These are phyloP conservation scores for Cyclina sinensis DNA, from an alignment of 1,140 invertebrate genomes.

Conservation along the genomic window DNA sequence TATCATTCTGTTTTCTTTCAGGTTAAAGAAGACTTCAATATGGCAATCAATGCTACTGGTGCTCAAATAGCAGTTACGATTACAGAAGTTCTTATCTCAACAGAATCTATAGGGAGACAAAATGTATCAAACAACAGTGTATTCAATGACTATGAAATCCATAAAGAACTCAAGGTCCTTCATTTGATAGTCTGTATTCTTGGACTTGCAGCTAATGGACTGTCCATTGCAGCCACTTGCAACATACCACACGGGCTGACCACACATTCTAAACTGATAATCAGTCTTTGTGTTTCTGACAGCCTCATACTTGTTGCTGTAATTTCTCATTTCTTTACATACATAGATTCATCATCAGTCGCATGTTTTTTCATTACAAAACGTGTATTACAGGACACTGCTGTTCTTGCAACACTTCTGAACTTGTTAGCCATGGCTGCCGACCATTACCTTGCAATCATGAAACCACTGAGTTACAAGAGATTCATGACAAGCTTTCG, in stretches of 20 bases:
- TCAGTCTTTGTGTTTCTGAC: conserved; percentile 77
- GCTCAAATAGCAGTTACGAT: too few species aligned
- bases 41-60: too few species aligned
- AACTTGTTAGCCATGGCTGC: conserved; percentile 90
- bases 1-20: too few species aligned
- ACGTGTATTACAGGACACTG: conserved; percentile 45
- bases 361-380: not conserved
- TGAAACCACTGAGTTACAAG: conserved; percentile 94
- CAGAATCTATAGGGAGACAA: too few species aligned
- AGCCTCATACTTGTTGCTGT: conserved; percentile 71
- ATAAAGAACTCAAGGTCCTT: not conserved
- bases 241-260: conserved; percentile 66
- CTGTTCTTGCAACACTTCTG: conserved; percentile 87
- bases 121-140: too few species aligned
- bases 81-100: too few species aligned
- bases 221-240: conserved; percentile 71
- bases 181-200: conserved; percentile 64
- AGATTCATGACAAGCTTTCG: conserved; percentile 88
- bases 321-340: conserved; percentile 27
- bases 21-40: too few species aligned
- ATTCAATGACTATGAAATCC: not conserved
- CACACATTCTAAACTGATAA: conserved; percentile 76
- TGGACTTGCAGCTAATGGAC: conserved; percentile 70
- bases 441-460: conserved; percentile 94
- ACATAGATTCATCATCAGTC: not conserved